Percentiles rank a stretch among this genome's conserved stretches.
Evolutionary conservation across 2,888 invertebrate species (phyloP).

Genomic region (Agriopis leucophaearia): DNA sequence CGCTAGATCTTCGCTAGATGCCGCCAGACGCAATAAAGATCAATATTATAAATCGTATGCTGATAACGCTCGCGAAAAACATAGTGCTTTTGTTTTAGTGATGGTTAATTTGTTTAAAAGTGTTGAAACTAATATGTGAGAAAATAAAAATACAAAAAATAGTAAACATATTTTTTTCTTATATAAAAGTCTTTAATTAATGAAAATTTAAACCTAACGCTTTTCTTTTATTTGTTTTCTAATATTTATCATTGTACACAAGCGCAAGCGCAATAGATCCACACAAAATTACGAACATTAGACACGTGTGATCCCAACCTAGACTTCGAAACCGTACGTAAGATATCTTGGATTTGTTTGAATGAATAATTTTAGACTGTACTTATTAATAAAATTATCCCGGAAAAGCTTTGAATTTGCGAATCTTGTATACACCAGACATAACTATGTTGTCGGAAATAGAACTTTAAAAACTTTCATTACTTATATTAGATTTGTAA

Average conservation of each 20-base stretch:
- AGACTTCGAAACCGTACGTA: slow-evolving; percentile 15
- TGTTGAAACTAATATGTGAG: too few species aligned
- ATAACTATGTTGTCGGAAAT: too few species aligned
- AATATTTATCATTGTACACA: neutral
- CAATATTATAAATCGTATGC: neutral
- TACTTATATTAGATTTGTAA: too few species aligned
- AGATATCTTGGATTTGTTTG: neutral
- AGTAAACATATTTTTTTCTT: too few species aligned
- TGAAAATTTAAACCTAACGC: too few species aligned
- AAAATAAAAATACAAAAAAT: too few species aligned
- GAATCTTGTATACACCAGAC: too few species aligned
- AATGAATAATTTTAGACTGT: neutral
- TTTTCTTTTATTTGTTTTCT: neutral
- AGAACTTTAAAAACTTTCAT: too few species aligned
- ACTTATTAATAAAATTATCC: too few species aligned
- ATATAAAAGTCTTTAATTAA: too few species aligned
- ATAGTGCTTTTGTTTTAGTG: neutral
- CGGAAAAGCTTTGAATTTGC: too few species aligned
- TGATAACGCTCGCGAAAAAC: neutral
- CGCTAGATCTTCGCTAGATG: slow-evolving; percentile 58
- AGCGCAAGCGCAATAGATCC: slow-evolving; percentile 10
- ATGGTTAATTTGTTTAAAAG: neutral
- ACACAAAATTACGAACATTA: slow-evolving; percentile 11
- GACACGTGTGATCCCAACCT: neutral
- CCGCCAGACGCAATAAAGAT: slow-evolving; percentile 47